Evolutionary conservation across 2,797 vertebrate genomes (phyloP).

Genomic region (Bucorvus abyssinicus): DNA sequence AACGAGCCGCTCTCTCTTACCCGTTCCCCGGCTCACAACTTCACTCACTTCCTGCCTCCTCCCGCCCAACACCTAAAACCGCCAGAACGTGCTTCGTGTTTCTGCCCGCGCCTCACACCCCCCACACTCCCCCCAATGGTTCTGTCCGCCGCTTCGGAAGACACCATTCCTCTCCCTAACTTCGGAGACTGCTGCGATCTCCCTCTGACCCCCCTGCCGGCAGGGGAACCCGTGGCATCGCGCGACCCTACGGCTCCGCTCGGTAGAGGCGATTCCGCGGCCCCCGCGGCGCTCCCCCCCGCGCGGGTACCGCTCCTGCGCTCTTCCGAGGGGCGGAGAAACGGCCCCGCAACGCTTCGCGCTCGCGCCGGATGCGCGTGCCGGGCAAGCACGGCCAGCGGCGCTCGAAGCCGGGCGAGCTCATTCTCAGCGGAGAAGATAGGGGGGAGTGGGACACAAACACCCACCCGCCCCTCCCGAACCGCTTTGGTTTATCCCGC

Average conservation of each 20-base stretch:
- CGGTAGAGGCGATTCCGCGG: background rate
- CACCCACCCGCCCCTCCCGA: rapidly evolving
- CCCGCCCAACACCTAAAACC: too few species aligned
- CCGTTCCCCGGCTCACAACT: too few species aligned
- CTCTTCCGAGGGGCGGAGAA: background rate
- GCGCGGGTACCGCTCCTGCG: too few species aligned
- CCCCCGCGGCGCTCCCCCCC: background rate
- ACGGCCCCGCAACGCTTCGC: too few species aligned
- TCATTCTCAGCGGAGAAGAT: background rate
- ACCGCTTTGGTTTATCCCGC: background rate
- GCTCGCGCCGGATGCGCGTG: background rate
- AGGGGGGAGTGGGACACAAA: background rate
- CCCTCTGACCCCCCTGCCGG: rapidly evolving
- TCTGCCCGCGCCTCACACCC: too few species aligned
- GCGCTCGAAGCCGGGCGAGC: background rate
- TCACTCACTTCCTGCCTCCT: too few species aligned
- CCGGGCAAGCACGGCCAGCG: too few species aligned
- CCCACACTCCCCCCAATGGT: rapidly evolving
- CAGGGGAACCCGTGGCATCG: background rate
- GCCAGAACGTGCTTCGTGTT: too few species aligned
- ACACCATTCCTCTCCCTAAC: background rate
- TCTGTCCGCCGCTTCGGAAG: background rate
- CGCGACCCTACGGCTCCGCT: background rate
- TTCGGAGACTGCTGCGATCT: rapidly evolving
- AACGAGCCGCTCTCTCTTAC: background rate